Evolutionary conservation across 1,140 invertebrate species (phyloP).

Genomic region (Pteromalus puparum): DNA sequence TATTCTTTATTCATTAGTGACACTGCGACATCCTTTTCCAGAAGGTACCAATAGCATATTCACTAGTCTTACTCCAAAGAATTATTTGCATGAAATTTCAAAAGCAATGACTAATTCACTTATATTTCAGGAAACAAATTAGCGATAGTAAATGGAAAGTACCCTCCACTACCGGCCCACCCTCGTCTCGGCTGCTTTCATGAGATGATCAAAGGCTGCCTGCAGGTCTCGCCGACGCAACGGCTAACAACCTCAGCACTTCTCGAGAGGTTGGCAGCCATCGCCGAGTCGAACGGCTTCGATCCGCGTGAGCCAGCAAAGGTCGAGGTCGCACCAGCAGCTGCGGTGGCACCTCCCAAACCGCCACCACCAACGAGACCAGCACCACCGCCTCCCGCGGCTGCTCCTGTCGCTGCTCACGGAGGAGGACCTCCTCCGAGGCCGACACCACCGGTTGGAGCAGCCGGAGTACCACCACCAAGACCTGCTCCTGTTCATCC

Average conservation of each 20-base stretch:
- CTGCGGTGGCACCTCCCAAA: slow-evolving; percentile 69
- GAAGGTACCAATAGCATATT: slow-evolving; percentile 78
- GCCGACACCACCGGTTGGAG: slow-evolving; percentile 60
- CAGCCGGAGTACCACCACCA: slow-evolving; percentile 51
- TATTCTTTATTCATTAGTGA: slow-evolving; percentile 94
- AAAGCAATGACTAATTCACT: neutral
- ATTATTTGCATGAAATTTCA: neutral
- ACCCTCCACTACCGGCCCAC: slow-evolving; percentile 87
- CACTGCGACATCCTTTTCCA: slow-evolving; percentile 96
- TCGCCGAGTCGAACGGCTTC: slow-evolving; percentile 89
- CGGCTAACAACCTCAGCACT: slow-evolving; percentile 86
- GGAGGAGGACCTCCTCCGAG: slow-evolving; percentile 61
- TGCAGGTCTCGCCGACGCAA: slow-evolving; percentile 87
- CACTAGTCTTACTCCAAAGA: neutral
- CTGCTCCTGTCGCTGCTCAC: slow-evolving; percentile 52
- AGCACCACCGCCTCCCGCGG: slow-evolving; percentile 44
- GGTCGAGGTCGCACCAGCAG: slow-evolving; percentile 75
- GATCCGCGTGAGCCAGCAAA: slow-evolving; percentile 85
- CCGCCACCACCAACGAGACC: slow-evolving; percentile 62
- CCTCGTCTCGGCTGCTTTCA: slow-evolving; percentile 89
- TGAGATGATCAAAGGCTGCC: slow-evolving; percentile 92
- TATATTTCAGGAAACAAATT: slow-evolving; percentile 85
- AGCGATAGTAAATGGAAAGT: slow-evolving; percentile 97
- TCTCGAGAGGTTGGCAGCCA: slow-evolving; percentile 89
- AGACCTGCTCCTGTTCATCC: slow-evolving; percentile 13